Conservation (phyloP, 1,140 invertebrate species). For the Augochlora pura region DNA sequence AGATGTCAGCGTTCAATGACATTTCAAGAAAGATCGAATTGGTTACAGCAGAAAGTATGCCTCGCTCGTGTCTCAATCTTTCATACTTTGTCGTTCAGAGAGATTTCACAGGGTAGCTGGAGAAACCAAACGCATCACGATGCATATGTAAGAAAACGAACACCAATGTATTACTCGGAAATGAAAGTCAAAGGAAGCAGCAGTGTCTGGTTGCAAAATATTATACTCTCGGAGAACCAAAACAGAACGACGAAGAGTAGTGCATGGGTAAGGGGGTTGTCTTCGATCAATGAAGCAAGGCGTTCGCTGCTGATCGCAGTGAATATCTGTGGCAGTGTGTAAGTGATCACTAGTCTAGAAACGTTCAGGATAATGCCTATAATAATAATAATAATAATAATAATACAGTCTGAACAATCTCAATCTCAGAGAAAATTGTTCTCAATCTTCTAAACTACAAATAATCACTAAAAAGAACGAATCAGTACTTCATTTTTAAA, state of each 20-base stretch:
- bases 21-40: background rate
- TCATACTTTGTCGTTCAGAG: background rate
- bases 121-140: conserved; percentile 51
- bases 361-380: conserved; percentile 16
- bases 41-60: background rate
- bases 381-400: no score
- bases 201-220: conserved; percentile 52
- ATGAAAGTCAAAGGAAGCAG: conserved; percentile 57
- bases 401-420: no score
- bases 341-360: conserved; percentile 14
- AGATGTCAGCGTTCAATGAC: background rate
- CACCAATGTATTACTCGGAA: conserved; percentile 34
- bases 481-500: no score
- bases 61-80: background rate
- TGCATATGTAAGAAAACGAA: conserved; percentile 54
- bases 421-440: no score
- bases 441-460: no score
- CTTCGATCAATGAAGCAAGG: conserved; percentile 18
- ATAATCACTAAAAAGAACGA: no score
- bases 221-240: conserved; percentile 44
- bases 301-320: conserved; percentile 29
- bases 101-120: conserved; percentile 24
- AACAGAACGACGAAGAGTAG: conserved; percentile 29
- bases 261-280: conserved; percentile 3
- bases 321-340: background rate